These are phyloP conservation scores for Gambusia holbrooki DNA, from an alignment of 2,113 vertebrate species.

Conservation along the genomic window DNA sequence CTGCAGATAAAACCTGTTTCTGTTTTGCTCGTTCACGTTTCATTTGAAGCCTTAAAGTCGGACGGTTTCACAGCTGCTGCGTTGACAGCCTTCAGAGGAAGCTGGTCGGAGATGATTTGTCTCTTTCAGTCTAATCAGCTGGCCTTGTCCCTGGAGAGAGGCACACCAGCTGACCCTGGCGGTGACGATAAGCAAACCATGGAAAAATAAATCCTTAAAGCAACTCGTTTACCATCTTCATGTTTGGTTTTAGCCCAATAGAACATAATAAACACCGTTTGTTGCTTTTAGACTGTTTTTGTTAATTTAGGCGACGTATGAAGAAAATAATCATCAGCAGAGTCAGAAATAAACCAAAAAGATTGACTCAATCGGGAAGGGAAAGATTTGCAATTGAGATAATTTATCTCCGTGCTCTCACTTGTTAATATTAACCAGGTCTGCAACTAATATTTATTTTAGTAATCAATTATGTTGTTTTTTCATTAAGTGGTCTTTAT, in stretches of 20 bases:
- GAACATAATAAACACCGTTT: neutral
- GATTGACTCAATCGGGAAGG: neutral
- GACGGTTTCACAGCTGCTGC: neutral
- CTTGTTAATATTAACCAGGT: neutral
- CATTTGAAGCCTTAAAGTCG: constrained; percentile 10
- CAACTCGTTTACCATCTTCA: neutral
- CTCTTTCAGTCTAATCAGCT: constrained; percentile 30
- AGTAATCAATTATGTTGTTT: too few relatives aligned
- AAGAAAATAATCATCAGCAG: neutral
- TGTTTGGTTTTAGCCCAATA: neutral
- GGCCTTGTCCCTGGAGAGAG: constrained; percentile 50
- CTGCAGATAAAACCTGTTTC: neutral
- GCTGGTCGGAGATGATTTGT: constrained; percentile 23
- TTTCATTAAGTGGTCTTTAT: too few relatives aligned
- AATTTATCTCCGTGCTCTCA: neutral
- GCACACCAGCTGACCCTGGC: constrained; percentile 23
- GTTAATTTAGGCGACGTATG: neutral
- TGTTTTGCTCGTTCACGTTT: constrained; percentile 12
- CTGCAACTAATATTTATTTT: too few relatives aligned
- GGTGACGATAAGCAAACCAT: constrained; percentile 34
- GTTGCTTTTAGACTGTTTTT: neutral
- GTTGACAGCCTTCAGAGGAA: constrained; percentile 38
- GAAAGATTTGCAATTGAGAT: neutral
- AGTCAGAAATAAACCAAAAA: neutral
- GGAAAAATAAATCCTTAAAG: constrained; percentile 6